phyloP scores from a whole-genome alignment of 2,113 vertebrate species.

The Zootoca vivipara region DNA sequence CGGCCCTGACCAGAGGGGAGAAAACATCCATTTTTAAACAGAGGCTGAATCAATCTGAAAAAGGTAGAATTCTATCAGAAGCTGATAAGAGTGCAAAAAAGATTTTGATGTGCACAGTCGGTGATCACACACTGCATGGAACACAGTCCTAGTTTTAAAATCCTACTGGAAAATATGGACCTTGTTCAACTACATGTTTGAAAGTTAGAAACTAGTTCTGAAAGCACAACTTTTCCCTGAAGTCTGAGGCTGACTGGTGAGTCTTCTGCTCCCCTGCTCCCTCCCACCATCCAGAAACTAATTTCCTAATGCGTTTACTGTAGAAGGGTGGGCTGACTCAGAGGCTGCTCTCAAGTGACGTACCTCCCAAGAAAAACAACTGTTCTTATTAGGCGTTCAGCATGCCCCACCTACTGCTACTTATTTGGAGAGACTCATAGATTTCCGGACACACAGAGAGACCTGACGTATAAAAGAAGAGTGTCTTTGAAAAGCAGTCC shows the following conservation, averaged over 20 bases:
- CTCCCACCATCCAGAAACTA: neutral
- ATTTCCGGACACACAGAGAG: neutral
- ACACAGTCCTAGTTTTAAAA: neutral
- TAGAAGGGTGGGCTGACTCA: neutral
- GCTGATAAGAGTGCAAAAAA: neutral
- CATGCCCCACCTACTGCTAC: constrained; percentile 9
- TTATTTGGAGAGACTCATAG: neutral
- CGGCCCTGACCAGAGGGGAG: no score
- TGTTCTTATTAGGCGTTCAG: neutral
- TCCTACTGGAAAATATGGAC: neutral
- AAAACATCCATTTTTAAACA: neutral
- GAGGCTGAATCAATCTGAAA: neutral
- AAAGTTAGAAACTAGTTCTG: neutral
- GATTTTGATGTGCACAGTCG: neutral
- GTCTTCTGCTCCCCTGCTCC: neutral
- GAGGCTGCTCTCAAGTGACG: neutral
- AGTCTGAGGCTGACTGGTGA: neutral
- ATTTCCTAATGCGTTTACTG: neutral
- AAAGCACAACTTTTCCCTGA: neutral
- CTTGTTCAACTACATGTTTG: neutral
- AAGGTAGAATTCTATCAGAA: neutral
- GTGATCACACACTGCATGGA: neutral
- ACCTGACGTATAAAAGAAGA: neutral
- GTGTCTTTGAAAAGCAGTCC: neutral
- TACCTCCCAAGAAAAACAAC: neutral